These are phyloP conservation scores for Wasmannia auropunctata DNA, from an alignment of 1,140 invertebrate species.

Conservation along the genomic window DNA sequence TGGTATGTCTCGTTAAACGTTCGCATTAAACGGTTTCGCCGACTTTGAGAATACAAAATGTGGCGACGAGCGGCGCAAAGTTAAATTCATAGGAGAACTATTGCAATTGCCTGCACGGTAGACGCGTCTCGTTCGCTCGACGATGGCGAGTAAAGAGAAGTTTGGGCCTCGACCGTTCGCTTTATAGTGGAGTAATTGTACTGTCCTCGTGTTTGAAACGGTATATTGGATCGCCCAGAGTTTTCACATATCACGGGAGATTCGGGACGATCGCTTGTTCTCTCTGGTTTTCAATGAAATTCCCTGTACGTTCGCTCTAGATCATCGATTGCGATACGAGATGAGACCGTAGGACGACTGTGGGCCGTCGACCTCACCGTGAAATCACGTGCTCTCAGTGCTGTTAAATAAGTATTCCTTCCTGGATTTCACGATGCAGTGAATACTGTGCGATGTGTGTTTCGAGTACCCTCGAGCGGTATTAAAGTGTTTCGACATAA, in stretches of 20 bases:
- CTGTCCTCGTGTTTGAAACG: conserved; percentile 36
- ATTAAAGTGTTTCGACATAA: neutral
- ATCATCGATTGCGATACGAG: conserved; percentile 25
- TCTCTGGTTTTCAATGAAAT: conserved; percentile 19
- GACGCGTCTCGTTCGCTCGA: conserved; percentile 11
- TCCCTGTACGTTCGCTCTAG: neutral
- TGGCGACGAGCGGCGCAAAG: neutral
- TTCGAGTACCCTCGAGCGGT: neutral
- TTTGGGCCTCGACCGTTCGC: conserved; percentile 20
- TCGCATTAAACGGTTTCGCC: neutral
- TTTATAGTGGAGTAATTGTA: conserved; percentile 54
- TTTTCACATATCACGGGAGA: conserved; percentile 45
- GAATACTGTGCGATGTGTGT: too few relatives aligned
- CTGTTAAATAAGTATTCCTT: neutral
- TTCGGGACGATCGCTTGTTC: neutral
- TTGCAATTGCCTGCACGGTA: neutral
- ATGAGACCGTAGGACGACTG: neutral
- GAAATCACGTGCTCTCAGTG: neutral
- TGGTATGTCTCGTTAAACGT: too few relatives aligned
- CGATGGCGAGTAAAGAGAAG: conserved; percentile 45
- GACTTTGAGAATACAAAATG: neutral
- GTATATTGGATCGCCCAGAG: conserved; percentile 43
- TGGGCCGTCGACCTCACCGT: neutral
- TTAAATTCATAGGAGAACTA: conserved; percentile 19
- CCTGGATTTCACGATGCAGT: neutral